Evolutionary conservation across 2,113 vertebrate genomes (phyloP), one percentile per base, ranked within the genome.

Genomic region (Platysteira castanea): DNA sequence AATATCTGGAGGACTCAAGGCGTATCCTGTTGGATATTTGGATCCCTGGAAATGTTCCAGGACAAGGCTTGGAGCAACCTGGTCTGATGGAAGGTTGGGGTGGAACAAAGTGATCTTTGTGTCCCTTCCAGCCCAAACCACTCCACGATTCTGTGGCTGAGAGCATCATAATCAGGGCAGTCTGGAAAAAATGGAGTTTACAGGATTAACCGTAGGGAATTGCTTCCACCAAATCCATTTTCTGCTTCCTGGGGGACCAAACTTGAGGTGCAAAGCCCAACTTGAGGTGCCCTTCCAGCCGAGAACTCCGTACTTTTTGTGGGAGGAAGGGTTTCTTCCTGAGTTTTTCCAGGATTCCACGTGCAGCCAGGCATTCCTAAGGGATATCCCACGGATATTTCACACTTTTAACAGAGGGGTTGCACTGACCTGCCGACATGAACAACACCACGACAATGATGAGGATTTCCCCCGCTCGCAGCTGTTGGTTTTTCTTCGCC

Each of bases 381-480:
- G 57, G 47, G 54, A 4, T 13, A 13, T 26, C 42, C 11, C 13
- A 1, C 10, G 59, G 70, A 0, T 15, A 0, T 42, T 0, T 9
- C 0, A 4, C 15, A n/a, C 60, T 41, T 75, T 33, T 4, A 33
- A 8, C 26, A 46, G 64, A 63, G 41, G 16, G 27, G 2, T 33
- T 6, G 68, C 8, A 96, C 98, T 98, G 97, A 99, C 99, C 99
- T 96, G 99, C 99, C 99, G 99, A 99, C 99, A 99, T 99, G 94
- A 99, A 98, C 93, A 99, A 97, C 96, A 99, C 99, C 97, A 99
- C 99, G 0, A 99, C 98, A 16, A 99, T 99, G 97, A 99, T 99
- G 97, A 99, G 99, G 67, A 99, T 98, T 92, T 99, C 99, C 41
- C 99, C 99, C 0, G 99, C 99, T 90, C 99, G 98, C 91, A 99